phyloP scores from a whole-genome alignment of 2,113 vertebrate genomes.

The Brachionichthys hirsutus region DNA sequence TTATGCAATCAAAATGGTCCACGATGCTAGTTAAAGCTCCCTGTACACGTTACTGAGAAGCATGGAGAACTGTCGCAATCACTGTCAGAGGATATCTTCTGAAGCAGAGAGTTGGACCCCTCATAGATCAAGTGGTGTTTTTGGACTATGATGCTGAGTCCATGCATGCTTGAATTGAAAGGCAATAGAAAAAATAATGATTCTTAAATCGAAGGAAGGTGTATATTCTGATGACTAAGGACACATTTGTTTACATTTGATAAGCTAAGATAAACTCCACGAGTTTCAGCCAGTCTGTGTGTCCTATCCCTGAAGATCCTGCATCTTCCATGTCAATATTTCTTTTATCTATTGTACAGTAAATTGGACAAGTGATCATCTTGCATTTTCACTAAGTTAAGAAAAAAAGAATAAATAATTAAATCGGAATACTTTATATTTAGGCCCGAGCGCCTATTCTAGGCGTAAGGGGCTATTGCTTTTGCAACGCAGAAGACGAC shows the following conservation, averaged over 20 bases:
- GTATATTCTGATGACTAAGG: neutral
- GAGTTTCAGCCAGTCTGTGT: neutral
- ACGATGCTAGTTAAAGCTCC: slow-evolving; percentile 36
- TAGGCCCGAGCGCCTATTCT: too few species aligned
- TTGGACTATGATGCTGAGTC: too few species aligned
- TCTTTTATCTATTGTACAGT: neutral
- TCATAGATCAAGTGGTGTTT: neutral
- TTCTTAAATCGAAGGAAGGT: too few species aligned
- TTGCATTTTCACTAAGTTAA: too few species aligned
- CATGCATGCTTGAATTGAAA: too few species aligned
- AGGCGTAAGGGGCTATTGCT: too few species aligned
- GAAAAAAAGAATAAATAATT: too few species aligned
- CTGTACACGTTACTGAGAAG: slow-evolving; percentile 21
- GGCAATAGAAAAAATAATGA: too few species aligned
- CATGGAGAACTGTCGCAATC: slow-evolving; percentile 33
- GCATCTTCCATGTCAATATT: neutral
- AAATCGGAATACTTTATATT: too few species aligned
- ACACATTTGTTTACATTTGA: neutral
- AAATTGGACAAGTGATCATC: neutral
- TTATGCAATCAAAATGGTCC: slow-evolving; percentile 47
- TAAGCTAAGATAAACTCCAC: neutral
- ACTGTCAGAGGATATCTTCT: slow-evolving; percentile 33
- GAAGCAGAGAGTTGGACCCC: neutral
- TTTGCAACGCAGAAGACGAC: too few species aligned
- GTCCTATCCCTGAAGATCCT: neutral